Conservation (phyloP, 1,140 invertebrate species). For the Diuraphis noxia region DNA sequence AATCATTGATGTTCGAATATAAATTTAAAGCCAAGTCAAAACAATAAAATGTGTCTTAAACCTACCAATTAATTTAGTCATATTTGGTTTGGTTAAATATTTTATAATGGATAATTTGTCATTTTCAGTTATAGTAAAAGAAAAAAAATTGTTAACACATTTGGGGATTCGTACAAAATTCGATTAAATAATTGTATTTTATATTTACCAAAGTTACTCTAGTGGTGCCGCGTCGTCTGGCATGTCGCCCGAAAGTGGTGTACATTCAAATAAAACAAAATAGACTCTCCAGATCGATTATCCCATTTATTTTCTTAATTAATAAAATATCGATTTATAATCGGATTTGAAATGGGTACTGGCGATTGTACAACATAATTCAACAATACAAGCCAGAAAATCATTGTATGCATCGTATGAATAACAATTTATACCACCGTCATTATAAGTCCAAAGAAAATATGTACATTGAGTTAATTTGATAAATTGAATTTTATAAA, state of each 20-base stretch:
- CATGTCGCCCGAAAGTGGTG: not conserved
- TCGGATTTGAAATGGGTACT: not conserved
- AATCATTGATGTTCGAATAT: not conserved
- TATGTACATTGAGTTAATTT: not conserved
- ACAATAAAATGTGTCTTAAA: not conserved
- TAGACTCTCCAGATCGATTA: not conserved
- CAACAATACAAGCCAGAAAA: not conserved
- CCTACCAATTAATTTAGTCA: not conserved
- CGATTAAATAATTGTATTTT: not conserved
- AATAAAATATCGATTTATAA: conserved; percentile 23
- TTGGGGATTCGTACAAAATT: not conserved
- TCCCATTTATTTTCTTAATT: conserved; percentile 4
- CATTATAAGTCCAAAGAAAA: not conserved
- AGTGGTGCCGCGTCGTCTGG: conserved; percentile 7
- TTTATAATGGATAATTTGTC: not conserved
- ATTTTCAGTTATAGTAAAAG: not conserved
- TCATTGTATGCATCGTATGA: not conserved
- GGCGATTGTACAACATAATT: not conserved
- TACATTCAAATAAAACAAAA: not conserved
- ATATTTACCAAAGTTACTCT: not conserved
- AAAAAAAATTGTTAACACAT: not conserved
- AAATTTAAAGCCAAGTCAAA: not conserved
- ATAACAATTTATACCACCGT: not conserved
- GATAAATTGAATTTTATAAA: not conserved
- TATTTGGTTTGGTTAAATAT: not conserved